A percentile compares a stretch with the other conserved stretches of the same genome.
phyloP scores from a whole-genome alignment of 92 coral and sea anemone species.

The Porites lobata region DNA sequence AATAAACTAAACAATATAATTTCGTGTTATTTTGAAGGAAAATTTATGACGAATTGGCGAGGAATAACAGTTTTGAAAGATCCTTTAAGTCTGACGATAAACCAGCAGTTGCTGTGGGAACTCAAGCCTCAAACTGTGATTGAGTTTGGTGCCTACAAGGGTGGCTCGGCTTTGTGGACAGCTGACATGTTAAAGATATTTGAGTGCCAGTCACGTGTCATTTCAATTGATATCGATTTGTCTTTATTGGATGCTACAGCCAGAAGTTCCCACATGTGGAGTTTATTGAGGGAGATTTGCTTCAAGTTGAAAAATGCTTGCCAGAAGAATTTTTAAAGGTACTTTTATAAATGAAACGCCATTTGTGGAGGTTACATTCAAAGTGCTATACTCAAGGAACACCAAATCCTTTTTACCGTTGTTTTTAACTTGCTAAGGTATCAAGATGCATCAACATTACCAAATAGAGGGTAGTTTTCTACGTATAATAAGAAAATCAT shows the following conservation, averaged over 20 bases:
- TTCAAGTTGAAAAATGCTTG: slow-evolving; percentile 23
- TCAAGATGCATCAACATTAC: too few species aligned
- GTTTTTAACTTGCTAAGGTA: too few species aligned
- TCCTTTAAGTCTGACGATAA: slow-evolving; percentile 16
- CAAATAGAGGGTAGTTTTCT: too few species aligned
- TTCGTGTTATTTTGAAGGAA: slow-evolving; percentile 1
- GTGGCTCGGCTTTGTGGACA: slow-evolving; percentile 75
- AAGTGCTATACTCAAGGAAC: too few species aligned
- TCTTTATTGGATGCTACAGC: slow-evolving; percentile 39
- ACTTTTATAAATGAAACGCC: background rate
- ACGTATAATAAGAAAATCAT: too few species aligned
- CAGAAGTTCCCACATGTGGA: slow-evolving; percentile 13
- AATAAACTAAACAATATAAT: too few species aligned
- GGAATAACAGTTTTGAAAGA: slow-evolving; percentile 31
- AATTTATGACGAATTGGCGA: slow-evolving; percentile 15
- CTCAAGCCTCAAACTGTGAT: slow-evolving; percentile 35
- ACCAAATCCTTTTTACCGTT: background rate
- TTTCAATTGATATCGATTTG: slow-evolving; percentile 51
- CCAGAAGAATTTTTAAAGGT: slow-evolving; percentile 33
- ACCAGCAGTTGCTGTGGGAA: slow-evolving; percentile 43
- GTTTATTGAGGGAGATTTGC: slow-evolving; percentile 51
- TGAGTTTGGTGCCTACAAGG: slow-evolving; percentile 66
- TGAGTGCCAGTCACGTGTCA: slow-evolving; percentile 47
- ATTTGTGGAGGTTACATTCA: background rate
- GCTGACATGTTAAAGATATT: slow-evolving; percentile 58